These are phyloP conservation scores for Eugnorisma glareosa DNA, from an alignment of 2,888 invertebrate species.

Conservation along the genomic window DNA sequence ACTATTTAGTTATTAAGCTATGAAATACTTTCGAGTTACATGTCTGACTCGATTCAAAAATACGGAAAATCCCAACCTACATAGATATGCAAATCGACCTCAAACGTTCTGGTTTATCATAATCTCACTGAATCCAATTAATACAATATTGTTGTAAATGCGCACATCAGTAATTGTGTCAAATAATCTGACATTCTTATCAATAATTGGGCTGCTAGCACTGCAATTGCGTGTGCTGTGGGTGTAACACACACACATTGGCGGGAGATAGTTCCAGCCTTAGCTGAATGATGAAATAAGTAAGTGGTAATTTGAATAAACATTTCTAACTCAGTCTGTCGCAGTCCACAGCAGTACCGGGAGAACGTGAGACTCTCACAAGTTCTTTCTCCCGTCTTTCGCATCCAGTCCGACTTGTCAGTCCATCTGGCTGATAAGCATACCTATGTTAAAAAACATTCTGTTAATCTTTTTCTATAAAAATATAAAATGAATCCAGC, in stretches of 20 bases:
- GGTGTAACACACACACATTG: background rate
- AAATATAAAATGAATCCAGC: background rate
- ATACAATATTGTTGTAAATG: background rate
- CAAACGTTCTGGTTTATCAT: conserved; percentile 30
- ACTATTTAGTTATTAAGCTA: too few relatives aligned
- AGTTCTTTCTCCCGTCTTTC: background rate
- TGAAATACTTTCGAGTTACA: background rate
- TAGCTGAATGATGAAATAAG: background rate
- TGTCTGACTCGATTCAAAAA: background rate
- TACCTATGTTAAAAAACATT: background rate
- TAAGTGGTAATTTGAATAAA: background rate
- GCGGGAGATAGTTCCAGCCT: background rate
- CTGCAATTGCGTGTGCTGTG: background rate
- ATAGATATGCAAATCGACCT: conserved; percentile 23
- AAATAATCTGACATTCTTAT: conserved; percentile 5
- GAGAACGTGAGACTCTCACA: background rate
- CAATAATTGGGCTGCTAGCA: background rate
- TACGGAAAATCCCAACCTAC: conserved; percentile 13
- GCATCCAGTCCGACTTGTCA: background rate
- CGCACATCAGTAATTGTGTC: conserved; percentile 8
- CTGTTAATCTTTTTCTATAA: background rate
- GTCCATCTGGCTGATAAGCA: background rate
- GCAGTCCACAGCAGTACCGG: background rate
- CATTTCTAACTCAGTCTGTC: background rate
- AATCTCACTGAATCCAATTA: conserved; percentile 30